phyloP scores from a whole-genome alignment of 2,113 vertebrate genomes.

The Muntiacus muntjak region DNA sequence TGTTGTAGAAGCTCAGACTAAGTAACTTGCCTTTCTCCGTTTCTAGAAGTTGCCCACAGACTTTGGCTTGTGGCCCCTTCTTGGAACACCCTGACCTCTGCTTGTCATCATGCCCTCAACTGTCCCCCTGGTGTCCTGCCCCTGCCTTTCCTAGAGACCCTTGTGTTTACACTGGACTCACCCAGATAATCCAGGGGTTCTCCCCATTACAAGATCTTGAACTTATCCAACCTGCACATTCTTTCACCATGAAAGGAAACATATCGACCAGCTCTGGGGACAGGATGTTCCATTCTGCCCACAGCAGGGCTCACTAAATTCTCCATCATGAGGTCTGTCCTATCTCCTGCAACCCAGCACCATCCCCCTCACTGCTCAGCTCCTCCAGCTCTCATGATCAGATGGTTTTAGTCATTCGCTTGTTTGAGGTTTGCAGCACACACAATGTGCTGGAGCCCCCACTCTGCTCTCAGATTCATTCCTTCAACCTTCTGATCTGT shows the following conservation, averaged over 20 bases:
- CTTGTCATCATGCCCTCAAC: accelerated
- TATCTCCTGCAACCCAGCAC: too few species aligned
- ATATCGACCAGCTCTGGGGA: not conserved
- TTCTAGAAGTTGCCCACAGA: not conserved
- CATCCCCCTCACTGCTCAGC: not conserved
- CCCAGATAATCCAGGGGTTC: not conserved
- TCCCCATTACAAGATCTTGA: not conserved
- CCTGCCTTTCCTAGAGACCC: not conserved
- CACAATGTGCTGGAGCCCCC: accelerated
- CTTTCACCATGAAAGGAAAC: accelerated
- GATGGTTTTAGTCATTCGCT: not conserved
- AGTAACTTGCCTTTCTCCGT: not conserved
- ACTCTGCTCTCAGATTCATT: not conserved
- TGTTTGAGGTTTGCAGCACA: not conserved
- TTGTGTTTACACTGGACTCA: not conserved
- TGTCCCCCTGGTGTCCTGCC: not conserved
- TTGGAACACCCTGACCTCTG: not conserved
- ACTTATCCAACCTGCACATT: too few species aligned
- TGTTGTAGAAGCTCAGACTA: not conserved
- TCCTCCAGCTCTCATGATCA: accelerated
- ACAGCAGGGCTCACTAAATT: not conserved
- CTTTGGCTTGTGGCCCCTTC: not conserved
- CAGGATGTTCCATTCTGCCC: not conserved
- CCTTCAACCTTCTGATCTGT: not conserved
- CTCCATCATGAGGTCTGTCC: not conserved